Base-by-base conservation (phyloP, 2,113 vertebrate genomes). In the Coturnix japonica region DNA sequence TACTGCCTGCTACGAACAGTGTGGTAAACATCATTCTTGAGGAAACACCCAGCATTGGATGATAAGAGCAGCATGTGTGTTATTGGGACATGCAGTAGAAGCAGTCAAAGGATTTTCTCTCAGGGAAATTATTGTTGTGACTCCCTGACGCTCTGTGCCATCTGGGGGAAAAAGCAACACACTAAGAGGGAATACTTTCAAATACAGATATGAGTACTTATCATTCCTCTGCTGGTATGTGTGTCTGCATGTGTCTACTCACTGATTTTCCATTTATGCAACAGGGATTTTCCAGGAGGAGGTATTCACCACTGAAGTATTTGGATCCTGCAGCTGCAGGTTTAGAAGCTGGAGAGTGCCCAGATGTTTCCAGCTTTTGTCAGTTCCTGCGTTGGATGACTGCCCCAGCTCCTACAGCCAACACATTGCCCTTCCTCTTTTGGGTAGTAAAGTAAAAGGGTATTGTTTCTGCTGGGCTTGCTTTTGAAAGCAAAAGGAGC, bases 251-350 rank as follows among this genome's bases (percentile, higher is more conserved):
- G 17, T 56, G 33, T 31, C 72, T 71, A 44, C 0, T 0, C 44
- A 43, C 14, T 15, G 16, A 22, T 89, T 90, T 74, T 93, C 69
- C 28, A 2, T 77, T 82, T 77, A 17, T 13, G 65, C 28, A 80
- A 77, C 28, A 28, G 85, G 82, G 81, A 75, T 83, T 96, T 95
- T 86, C 61, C 90, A 81, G 60, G 43, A 57, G 60, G 56, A 91
- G 18, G 11, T 53, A 31, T 64, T 95, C 85, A 91, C 20, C n/a
- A 18, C 65, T 74, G 16, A 95, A 83, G 10, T 56, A 94, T 93
- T 95, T 77, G 65, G 53, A 64, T 77, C 72, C 47, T 83, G 79
- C 0, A 5, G 9, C 51, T 83, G 57, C 60, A 93, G 71, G 2
- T 77, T 89, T 73, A 80, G 85, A 71, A 91, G 35, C 46, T 87